Base-by-base conservation (phyloP, 2,113 vertebrate species). In the Megaceryle torquata region DNA sequence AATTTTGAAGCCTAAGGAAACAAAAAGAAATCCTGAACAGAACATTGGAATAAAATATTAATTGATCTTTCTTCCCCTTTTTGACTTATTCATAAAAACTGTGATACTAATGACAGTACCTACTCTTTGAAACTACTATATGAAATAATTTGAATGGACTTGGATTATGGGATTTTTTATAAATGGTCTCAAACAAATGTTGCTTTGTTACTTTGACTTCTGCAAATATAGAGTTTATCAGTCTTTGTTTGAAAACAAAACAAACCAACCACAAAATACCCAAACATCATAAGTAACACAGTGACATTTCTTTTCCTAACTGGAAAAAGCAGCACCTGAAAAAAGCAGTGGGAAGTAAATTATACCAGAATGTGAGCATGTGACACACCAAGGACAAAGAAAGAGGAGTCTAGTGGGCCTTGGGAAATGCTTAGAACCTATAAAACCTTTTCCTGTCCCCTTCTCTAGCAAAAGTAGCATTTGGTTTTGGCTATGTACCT, bases 401-500 rank as follows among this genome's bases (percentile, higher is more conserved):
- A n/a, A 68, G n/a, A 70, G 56, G 29, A 56, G 57, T n/a, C 21
- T 26, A 92, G 16, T 15, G 39, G n/a, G 33, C 21, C n/a, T 67
- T 94, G 60, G 57, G 86, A 77, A 80, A 44, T 51, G 51, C 86
- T 82, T 44, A 74, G 78, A 81, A 75, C 0, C 0, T 64, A 44
- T 63, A 79, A 92, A 95, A 68, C 22, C 14, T 78, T 84, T 94
- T 89, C 59, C 88, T 80, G 46, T 84, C 28, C 1, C 88, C 84
- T 86, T 70, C 86, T 96, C 31, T 61, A 88, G 64, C 71, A 96
- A 48, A 75, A 94, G 78, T 20, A 81, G 43, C 76, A 18, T 89
- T 93, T 59, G 13, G 3, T 85, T 93, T 90, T 97, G 91, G 82
- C 95, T 93, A 6, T 31, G 68, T 96, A 96, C 87, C 82, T 97